Evolutionary conservation across 2,113 vertebrate species (phyloP).

Genomic region (Todiramphus saurophagus): DNA sequence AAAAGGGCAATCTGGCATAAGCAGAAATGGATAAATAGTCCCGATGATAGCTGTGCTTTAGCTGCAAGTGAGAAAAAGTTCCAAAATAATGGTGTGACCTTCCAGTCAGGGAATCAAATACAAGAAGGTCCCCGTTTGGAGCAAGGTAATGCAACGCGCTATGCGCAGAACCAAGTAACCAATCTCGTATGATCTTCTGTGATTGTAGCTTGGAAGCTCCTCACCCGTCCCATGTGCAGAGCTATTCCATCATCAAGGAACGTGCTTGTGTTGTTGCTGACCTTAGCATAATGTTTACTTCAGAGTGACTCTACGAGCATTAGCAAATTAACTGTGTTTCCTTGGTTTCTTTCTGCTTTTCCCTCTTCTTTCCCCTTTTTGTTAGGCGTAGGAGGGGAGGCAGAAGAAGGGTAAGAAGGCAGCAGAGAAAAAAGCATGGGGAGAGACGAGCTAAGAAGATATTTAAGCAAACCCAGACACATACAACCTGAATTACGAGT

Average conservation of each 20-base stretch:
- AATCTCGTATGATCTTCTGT: neutral
- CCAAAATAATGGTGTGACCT: neutral
- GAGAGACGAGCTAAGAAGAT: neutral
- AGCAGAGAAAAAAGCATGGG: neutral
- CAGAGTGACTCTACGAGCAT: neutral
- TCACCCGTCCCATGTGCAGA: neutral
- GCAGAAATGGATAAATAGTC: neutral
- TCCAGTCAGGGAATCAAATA: neutral
- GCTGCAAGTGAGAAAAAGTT: neutral
- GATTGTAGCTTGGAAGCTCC: neutral
- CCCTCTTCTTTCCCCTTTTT: neutral
- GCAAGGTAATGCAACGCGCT: accelerated
- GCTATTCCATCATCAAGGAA: neutral
- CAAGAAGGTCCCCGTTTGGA: neutral
- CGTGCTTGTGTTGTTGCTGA: neutral
- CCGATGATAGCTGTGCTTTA: neutral
- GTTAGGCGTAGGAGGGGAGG: neutral
- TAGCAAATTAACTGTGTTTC: neutral
- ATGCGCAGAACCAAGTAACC: accelerated
- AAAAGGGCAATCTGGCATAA: neutral
- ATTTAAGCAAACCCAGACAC: neutral
- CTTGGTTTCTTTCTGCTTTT: neutral
- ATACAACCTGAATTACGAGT: neutral
- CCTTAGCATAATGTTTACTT: neutral
- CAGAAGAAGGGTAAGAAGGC: neutral